These are phyloP conservation scores for Sebastes fasciatus DNA, from an alignment of 2,113 vertebrate genomes.

Conservation along the genomic window DNA sequence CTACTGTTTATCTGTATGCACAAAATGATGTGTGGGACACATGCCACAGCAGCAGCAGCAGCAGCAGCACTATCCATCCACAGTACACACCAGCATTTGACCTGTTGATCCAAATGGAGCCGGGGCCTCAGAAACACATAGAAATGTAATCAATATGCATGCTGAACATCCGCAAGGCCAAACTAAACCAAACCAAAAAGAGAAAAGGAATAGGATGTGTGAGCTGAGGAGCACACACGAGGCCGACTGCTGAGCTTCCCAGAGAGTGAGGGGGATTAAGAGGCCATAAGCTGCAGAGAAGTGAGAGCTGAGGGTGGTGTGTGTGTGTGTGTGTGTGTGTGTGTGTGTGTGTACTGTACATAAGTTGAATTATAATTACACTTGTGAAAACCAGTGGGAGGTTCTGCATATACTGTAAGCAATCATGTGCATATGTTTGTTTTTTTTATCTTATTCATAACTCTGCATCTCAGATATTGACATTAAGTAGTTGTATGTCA, in stretches of 20 bases:
- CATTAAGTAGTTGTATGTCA: background rate
- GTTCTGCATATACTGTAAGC: background rate
- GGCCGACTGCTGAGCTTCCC: constrained; percentile 8
- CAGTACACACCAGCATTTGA: background rate
- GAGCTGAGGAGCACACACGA: constrained; percentile 8
- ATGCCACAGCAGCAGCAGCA: background rate
- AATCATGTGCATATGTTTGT: background rate
- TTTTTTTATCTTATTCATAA: background rate
- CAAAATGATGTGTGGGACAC: constrained; percentile 12
- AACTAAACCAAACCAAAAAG: background rate
- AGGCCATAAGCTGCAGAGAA: constrained; percentile 5
- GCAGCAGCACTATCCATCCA: background rate
- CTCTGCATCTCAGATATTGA: background rate
- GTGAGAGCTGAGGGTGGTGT: background rate
- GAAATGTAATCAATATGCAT: background rate
- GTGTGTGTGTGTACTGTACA: constrained; percentile 5
- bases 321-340: constrained; percentile 1
- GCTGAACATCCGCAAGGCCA: background rate
- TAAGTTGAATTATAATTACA: constrained; percentile 12
- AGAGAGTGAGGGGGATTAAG: constrained; percentile 9
- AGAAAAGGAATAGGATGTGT: background rate
- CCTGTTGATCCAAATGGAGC: background rate
- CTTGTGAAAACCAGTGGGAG: constrained; percentile 12
- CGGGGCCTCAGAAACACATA: background rate
- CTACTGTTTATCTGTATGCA: constrained; percentile 35